These are phyloP conservation scores for Salpingus planirostris DNA, from an alignment of 2,888 invertebrate genomes.

Conservation along the genomic window DNA sequence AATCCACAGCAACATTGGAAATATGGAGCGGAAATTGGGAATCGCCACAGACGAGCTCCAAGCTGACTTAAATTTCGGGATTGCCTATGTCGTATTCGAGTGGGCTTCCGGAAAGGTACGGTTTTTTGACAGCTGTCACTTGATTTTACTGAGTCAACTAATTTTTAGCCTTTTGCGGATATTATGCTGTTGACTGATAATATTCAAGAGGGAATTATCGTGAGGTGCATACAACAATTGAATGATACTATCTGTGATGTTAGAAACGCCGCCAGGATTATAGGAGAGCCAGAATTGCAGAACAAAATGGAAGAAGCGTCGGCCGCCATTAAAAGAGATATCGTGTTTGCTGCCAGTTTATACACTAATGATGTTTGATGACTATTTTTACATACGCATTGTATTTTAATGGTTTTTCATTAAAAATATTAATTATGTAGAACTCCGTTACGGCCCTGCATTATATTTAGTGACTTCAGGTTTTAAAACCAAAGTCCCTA, in stretches of 20 bases:
- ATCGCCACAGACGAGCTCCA: constrained; percentile 47
- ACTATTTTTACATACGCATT: background rate
- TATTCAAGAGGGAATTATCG: constrained; percentile 96
- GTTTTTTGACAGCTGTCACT: background rate
- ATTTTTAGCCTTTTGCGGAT: constrained; percentile 72
- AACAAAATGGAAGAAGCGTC: constrained; percentile 95
- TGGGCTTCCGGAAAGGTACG: constrained; percentile 84
- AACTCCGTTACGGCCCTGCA: too few relatives aligned
- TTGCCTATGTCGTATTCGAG: constrained; percentile 91
- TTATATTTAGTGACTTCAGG: too few relatives aligned
- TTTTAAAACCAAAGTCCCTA: too few relatives aligned
- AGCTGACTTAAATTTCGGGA: constrained; percentile 73
- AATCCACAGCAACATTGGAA: constrained; percentile 59
- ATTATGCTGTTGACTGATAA: constrained; percentile 87
- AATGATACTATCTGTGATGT: constrained; percentile 87
- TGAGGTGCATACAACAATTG: constrained; percentile 91
- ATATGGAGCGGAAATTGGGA: constrained; percentile 55
- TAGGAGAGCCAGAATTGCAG: constrained; percentile 86
- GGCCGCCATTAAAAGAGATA: constrained; percentile 87
- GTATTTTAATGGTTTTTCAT: background rate
- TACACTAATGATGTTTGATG: constrained; percentile 58
- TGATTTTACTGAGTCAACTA: background rate
- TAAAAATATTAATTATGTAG: background rate
- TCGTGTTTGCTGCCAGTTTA: constrained; percentile 94
- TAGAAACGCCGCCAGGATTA: constrained; percentile 83